phyloP scores from a whole-genome alignment of 2,113 vertebrate species.

The Crotalus helleri region DNA sequence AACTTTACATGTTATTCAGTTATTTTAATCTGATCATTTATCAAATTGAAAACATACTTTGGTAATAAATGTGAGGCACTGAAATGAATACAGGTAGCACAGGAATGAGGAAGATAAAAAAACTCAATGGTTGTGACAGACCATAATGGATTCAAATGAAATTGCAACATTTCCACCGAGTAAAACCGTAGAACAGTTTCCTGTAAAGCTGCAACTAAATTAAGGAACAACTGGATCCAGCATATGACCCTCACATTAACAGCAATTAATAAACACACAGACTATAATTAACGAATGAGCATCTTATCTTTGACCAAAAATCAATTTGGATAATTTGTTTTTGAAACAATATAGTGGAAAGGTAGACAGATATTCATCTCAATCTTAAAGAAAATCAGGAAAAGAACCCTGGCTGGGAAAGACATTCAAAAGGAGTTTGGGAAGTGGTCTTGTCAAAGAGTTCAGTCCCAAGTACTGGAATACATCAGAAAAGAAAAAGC shows the following conservation, averaged over 20 bases:
- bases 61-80: not conserved
- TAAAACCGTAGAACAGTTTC: not conserved
- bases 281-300: conserved; percentile 1
- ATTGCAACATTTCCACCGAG: not conserved
- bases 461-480: not conserved
- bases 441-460: not conserved
- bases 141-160: not conserved
- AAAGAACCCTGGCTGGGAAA: not conserved
- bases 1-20: not conserved
- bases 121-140: not conserved
- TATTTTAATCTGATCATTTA: not conserved
- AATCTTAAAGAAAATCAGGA: not conserved
- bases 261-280: not conserved
- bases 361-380: not conserved
- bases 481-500: not conserved
- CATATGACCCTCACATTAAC: not conserved
- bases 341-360: not conserved
- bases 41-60: not conserved
- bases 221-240: not conserved
- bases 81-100: not conserved
- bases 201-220: not conserved
- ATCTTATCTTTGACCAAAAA: not conserved
- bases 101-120: not conserved
- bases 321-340: not conserved
- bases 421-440: not conserved